Base-by-base conservation (phyloP, 2,113 vertebrate genomes). In the Labeo rohita region DNA sequence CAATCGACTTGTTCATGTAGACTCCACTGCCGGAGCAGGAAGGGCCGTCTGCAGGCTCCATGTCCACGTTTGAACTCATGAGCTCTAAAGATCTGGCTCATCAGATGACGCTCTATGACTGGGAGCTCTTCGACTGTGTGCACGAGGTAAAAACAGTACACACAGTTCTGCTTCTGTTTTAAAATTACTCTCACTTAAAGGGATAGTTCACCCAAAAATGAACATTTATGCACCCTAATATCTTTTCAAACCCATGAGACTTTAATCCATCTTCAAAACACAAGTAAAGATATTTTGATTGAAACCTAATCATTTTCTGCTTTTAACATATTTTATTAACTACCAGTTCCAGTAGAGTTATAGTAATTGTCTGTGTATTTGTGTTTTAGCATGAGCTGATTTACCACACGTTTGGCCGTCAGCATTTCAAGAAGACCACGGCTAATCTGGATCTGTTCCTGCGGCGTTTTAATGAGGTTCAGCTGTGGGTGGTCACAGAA, bases 371-470 rank as follows among this genome's bases (percentile, higher is more conserved):
- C 10, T 7, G 6, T 54, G 36, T 11, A n/a, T 43, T 47, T 85
- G 28, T 86, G 18, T 49, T 89, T 78, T 92, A 99, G 98, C 94
- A 97, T 91, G 98, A 99, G 94, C 90, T 99, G 85, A 94, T 99
- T 91, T 98, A 98, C 90, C 96, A 99, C 93, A 99, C 97, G 49
- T 98, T 99, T 90, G 98, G 98, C 91, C 97, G 96, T 87, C 96
- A 99, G 87, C 96, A 96, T 86, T 95, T 99, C 91, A 97, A 96
- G 93, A 99, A 97, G 94, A 98, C 96, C 89, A 99, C 97, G 0
- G 97, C 98, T 90, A 99, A 99, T 93, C 95, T 99, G 95, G 98
- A 99, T 89, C 94, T 99, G 91, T 99, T 99, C 94, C 95, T 99
- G 90, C 95, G 96, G 92, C 95, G 98, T 91, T 99, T 99, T 92